These are phyloP conservation scores for Mustela erminea DNA, from an alignment of 2,797 vertebrate genomes.

Conservation along the genomic window DNA sequence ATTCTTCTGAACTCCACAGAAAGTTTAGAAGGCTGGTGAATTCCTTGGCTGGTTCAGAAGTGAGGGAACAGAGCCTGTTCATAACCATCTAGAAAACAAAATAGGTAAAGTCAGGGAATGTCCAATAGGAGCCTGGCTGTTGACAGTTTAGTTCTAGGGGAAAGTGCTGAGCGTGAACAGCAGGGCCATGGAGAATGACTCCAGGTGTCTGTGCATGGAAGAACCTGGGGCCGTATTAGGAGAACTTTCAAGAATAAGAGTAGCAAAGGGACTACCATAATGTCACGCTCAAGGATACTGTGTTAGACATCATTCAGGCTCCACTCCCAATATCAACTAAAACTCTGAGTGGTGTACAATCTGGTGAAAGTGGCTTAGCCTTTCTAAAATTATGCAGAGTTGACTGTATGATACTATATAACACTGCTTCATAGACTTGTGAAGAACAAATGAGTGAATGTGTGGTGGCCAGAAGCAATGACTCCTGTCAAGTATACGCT, in stretches of 20 bases:
- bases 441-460: not conserved
- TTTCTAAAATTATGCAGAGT: accelerated
- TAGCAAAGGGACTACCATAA: not conserved
- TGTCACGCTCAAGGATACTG: not conserved
- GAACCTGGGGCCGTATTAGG: accelerated
- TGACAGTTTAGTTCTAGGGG: not conserved
- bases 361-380: not conserved
- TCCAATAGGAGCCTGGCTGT: accelerated
- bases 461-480: not conserved
- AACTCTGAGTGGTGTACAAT: accelerated
- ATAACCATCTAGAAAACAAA: not conserved
- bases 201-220: not conserved
- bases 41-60: not conserved
- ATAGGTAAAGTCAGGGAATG: too few species aligned
- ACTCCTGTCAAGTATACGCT: too few species aligned
- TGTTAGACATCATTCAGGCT: not conserved
- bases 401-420: too few species aligned
- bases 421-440: not conserved
- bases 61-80: not conserved
- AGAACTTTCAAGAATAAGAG: too few species aligned
- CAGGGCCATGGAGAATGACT: accelerated
- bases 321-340: too few species aligned
- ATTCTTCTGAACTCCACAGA: not conserved
- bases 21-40: not conserved
- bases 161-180: accelerated